Base-by-base conservation (phyloP, 2,888 invertebrate species). In the Scaptomyza reducta region DNA sequence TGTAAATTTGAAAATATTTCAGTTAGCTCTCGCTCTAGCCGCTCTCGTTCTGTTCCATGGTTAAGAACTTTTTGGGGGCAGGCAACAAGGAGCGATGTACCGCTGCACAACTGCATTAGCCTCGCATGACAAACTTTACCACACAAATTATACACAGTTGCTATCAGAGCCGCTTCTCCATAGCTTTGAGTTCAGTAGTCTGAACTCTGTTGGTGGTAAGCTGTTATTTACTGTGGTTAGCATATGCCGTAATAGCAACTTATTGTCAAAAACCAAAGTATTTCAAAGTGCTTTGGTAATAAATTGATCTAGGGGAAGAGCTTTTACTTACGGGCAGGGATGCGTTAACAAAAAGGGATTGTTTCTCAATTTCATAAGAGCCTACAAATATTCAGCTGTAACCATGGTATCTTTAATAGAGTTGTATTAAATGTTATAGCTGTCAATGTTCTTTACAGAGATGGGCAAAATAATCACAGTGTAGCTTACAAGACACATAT, bases 1-100 rank as follows among this genome's bases (percentile, higher is more conserved):
- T 79, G 82, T 63, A 76, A 74, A 82, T 85, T 77, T 80, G 65
- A 56, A 82, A 85, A 85, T 79, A 79, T 73, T 76, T 79, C 74
- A 65, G 62, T 47, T 53, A 41, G 14, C 9, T 16, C 3, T 40
- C 40, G 2, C 14, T 38, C 47, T 50, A 33, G 11, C 9, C 65
- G 44, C 47, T 31, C 4, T 42, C n/a, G 0, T 50, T 46, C 41
- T 35, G 62, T 50, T 14, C 35, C 9, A 38, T 25, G 13, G 33
- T n/a, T 31, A 38, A 44, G 49, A 11, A 35, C 47, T 51, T 67
- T 64, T 61, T 65, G 22, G 22, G 40, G 46, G 47, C 29, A 46
- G 29, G 10, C 13, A 11, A 22, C 53, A 29, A 38, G 14, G 3
- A 44, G 1, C 29, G 27, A 50, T 55, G 35, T 55, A 56, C 56